phyloP scores from a whole-genome alignment of 2,113 vertebrate species.

The Varanus salvator region DNA sequence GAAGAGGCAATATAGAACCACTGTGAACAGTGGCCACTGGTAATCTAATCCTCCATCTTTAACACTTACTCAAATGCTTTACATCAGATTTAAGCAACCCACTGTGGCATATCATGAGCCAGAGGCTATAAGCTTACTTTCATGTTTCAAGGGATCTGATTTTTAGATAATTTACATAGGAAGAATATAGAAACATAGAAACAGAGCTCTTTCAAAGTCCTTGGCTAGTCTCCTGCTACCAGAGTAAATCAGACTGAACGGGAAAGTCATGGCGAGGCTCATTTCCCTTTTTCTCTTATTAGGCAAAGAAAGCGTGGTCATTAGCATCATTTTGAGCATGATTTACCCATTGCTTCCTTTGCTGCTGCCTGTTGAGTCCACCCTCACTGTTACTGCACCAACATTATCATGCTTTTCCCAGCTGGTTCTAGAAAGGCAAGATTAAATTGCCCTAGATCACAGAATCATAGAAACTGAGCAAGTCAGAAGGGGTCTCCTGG shows the following conservation, averaged over 20 bases:
- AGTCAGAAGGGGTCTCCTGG: no score
- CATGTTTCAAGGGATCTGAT: background rate
- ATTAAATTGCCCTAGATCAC: background rate
- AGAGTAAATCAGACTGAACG: background rate
- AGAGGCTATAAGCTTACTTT: background rate
- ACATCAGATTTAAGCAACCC: background rate
- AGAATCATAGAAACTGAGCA: no score
- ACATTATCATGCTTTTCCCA: background rate
- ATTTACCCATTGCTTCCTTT: background rate
- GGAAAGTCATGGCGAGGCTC: slow-evolving; percentile 4
- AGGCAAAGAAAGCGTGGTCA: slow-evolving; percentile 37
- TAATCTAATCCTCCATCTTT: background rate
- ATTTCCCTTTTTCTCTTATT: background rate
- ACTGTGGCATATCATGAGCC: background rate
- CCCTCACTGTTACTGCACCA: no score
- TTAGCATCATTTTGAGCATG: slow-evolving; percentile 45
- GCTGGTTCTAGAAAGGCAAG: background rate
- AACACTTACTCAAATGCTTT: background rate
- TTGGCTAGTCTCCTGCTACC: background rate
- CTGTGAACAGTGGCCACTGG: no score
- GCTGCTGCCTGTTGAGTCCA: background rate
- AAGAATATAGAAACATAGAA: background rate
- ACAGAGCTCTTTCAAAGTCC: slow-evolving; percentile 50
- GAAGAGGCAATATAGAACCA: no score
- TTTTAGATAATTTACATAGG: slow-evolving; percentile 1